Percentiles rank a stretch among this genome's conserved stretches.
Conservation (phyloP, 2,797 vertebrate species). For the Myiotriccus ornatus region DNA sequence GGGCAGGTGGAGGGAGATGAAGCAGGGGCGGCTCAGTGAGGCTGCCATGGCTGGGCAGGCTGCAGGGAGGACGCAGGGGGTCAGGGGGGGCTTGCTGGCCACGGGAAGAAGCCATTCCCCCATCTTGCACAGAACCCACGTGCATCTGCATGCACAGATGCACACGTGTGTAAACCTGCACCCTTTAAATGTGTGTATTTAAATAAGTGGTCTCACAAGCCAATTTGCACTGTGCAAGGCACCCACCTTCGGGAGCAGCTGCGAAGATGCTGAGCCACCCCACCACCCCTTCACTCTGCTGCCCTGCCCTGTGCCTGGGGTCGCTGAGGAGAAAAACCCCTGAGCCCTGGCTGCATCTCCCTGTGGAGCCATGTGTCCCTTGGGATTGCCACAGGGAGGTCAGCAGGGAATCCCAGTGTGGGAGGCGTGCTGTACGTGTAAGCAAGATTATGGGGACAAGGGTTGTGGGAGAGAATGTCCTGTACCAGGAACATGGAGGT, state of each 20-base stretch:
- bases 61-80: neutral
- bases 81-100: neutral
- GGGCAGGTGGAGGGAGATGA: constrained; percentile 86
- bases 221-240: neutral
- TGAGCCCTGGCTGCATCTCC: neutral
- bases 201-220: neutral
- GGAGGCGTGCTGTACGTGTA: neutral
- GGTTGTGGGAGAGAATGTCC: neutral
- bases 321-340: neutral
- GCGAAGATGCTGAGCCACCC: accelerated
- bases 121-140: neutral
- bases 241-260: neutral
- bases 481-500: neutral
- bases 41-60: constrained; percentile 80
- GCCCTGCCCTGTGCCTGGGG: neutral
- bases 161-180: accelerated
- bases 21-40: constrained; percentile 80
- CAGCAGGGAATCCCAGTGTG: neutral
- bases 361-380: neutral
- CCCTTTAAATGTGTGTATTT: neutral
- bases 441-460: neutral
- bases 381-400: neutral
- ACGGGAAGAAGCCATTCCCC: neutral
- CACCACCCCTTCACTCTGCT: neutral
- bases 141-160: neutral